Percentiles rank a stretch among this genome's conserved stretches.
These are phyloP conservation scores for Synergus japonicus DNA, from an alignment of 2,888 invertebrate species.

Conservation along the genomic window DNA sequence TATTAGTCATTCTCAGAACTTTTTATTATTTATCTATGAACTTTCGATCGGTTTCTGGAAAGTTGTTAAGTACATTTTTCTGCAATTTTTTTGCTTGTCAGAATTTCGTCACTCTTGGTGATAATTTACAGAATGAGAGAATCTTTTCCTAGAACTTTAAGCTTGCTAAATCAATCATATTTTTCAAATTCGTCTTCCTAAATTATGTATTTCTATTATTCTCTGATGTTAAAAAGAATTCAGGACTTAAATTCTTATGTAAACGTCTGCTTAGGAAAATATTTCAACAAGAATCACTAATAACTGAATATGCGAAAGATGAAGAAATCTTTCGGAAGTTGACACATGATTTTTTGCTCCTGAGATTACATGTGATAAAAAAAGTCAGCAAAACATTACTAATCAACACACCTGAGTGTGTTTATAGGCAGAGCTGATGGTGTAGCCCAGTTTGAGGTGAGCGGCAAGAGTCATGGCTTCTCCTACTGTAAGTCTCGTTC, in stretches of 20 bases:
- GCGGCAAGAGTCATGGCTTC: conserved; percentile 92
- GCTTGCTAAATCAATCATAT: neutral
- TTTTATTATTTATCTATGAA: neutral
- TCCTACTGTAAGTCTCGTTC: conserved; percentile 86
- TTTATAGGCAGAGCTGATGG: conserved; percentile 83
- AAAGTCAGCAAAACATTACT: neutral
- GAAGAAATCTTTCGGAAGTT: conserved; percentile 12
- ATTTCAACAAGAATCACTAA: conserved; percentile 33
- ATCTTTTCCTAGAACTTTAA: neutral
- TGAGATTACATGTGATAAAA: neutral
- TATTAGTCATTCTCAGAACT: neutral
- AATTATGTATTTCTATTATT: no score
- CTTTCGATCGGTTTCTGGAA: no score
- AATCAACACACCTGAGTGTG: conserved; percentile 81
- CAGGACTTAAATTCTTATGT: neutral
- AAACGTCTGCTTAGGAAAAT: neutral
- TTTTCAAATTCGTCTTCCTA: no score
- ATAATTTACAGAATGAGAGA: neutral
- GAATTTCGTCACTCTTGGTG: neutral
- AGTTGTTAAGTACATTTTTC: neutral
- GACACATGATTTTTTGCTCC: neutral
- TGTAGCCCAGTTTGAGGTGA: conserved; percentile 88
- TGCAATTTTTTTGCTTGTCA: neutral
- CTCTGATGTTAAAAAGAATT: neutral
- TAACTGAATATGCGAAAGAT: conserved; percentile 3